Conservation (phyloP, 2,797 vertebrate species). For the Anas bahamensis region DNA sequence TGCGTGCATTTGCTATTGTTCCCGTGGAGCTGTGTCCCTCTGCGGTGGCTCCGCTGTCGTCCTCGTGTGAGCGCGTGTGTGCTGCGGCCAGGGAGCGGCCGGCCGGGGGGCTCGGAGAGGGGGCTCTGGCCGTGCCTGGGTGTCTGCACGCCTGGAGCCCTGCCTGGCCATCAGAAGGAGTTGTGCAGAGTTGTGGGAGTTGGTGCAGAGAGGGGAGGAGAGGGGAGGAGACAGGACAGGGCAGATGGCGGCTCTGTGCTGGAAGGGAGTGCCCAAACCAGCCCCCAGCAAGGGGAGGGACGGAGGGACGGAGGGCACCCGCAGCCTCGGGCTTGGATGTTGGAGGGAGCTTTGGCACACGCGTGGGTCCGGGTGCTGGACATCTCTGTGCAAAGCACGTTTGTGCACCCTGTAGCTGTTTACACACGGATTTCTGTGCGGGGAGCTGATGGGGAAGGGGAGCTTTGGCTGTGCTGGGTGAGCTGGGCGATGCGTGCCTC, state of each 20-base stretch:
- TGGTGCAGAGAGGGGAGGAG: background rate
- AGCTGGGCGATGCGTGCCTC: too few relatives aligned
- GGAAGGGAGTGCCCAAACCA: background rate
- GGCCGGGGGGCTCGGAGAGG: accelerated
- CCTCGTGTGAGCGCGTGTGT: background rate
- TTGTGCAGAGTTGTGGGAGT: background rate
- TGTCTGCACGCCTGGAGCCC: background rate
- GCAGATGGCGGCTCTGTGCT: background rate
- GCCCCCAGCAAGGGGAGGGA: background rate
- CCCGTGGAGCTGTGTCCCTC: background rate
- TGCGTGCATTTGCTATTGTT: background rate
- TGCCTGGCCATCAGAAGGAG: background rate
- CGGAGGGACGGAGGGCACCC: background rate
- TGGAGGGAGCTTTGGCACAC: background rate
- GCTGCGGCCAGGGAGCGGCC: background rate
- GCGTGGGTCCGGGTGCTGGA: accelerated
- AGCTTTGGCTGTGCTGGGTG: background rate
- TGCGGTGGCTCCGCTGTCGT: background rate
- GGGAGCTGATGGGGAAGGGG: background rate
- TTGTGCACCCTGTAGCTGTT: background rate
- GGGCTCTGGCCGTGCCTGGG: background rate
- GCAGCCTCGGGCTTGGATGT: background rate
- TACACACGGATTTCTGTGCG: accelerated
- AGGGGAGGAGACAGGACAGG: constrained; percentile 39
- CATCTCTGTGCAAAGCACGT: background rate